Base-by-base conservation (phyloP, 2,797 vertebrate genomes). In the Hydrolagus colliei region DNA sequence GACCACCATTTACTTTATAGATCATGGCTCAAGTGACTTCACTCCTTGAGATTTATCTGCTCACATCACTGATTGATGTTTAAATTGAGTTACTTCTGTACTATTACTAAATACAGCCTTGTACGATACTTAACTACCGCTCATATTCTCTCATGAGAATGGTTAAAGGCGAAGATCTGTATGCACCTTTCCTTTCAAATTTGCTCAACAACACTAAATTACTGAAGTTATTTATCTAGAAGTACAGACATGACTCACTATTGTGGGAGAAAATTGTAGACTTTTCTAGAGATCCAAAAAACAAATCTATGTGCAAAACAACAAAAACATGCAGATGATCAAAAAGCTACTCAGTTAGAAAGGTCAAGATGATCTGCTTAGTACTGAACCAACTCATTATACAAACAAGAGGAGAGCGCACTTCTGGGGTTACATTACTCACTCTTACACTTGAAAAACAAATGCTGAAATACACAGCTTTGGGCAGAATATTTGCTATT, bases 271-370 rank as follows among this genome's bases (percentile, higher is more conserved):
- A 20, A 6, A 62, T 22, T 65, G 10, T 63, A 35, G 62, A 35
- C 27, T 12, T 27, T 80, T 65, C 78, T 65, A 65, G 35, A 10
- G 1, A 1, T 4, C 35, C 22, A 82, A 63, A 82, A 82, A 61
- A 52, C 75, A 18, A 61, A 82, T 67, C 63, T 79, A 79, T 22
- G 13, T 79, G 61, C 61, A 63, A 63, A 78, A 59, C 76, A 78
- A 78, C 76, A 78, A 62, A 78, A 61, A 32, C 78, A 82, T 27
- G 32, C 67, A 82, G 67, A 35, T 82, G 65, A 79, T 62, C 77
- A 79, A 52, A 27, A 52, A 52, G 41, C 41, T 52, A 52, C 41
- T 52, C 41, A 52, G 41, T 52, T 0, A 52, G 41, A 52, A 79
- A 79, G 77, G 52, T 63, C 61, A 14, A 61, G 75, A 9, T 77